Evolutionary conservation across 2,797 vertebrate genomes (phyloP).

Genomic region (Helostoma temminkii): DNA sequence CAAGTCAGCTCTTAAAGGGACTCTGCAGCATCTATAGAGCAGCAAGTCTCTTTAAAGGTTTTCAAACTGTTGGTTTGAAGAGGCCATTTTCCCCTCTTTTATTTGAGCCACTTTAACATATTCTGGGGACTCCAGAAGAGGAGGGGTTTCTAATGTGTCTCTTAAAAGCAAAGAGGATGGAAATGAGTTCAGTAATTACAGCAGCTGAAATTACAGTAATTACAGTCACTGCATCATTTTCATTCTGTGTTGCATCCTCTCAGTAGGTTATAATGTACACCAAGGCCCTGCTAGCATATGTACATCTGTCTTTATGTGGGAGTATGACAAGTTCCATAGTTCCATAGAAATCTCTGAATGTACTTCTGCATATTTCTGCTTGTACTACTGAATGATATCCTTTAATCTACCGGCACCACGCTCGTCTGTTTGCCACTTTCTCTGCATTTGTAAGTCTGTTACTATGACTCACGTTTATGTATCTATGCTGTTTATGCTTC

Average conservation of each 20-base stretch:
- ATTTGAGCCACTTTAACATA: slow-evolving; percentile 51
- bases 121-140: slow-evolving; percentile 58
- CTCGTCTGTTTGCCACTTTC: slow-evolving; percentile 17
- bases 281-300: slow-evolving; percentile 29
- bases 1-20: slow-evolving; percentile 43
- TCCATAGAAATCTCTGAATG: slow-evolving; percentile 35
- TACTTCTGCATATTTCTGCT: neutral
- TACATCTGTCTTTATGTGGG: slow-evolving; percentile 26
- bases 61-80: slow-evolving; percentile 37
- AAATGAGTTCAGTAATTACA: slow-evolving; percentile 73
- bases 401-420: slow-evolving; percentile 24
- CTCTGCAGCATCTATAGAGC: slow-evolving; percentile 49
- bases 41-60: slow-evolving; percentile 52
- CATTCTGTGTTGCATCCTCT: slow-evolving; percentile 51
- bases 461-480: slow-evolving; percentile 9
- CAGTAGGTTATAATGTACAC: slow-evolving; percentile 41
- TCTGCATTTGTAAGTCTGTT: slow-evolving; percentile 1
- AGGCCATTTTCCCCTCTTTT: slow-evolving; percentile 48
- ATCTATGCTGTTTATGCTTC: slow-evolving; percentile 11
- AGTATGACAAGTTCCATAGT: slow-evolving; percentile 29
- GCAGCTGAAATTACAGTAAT: slow-evolving; percentile 72
- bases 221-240: slow-evolving; percentile 54
- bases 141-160: slow-evolving; percentile 59
- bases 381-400: slow-evolving; percentile 8
- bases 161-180: slow-evolving; percentile 73